Evolutionary conservation across 2,888 invertebrate species (phyloP), one percentile per base, ranked within the genome.

Genomic region (Phaedon cochleariae): DNA sequence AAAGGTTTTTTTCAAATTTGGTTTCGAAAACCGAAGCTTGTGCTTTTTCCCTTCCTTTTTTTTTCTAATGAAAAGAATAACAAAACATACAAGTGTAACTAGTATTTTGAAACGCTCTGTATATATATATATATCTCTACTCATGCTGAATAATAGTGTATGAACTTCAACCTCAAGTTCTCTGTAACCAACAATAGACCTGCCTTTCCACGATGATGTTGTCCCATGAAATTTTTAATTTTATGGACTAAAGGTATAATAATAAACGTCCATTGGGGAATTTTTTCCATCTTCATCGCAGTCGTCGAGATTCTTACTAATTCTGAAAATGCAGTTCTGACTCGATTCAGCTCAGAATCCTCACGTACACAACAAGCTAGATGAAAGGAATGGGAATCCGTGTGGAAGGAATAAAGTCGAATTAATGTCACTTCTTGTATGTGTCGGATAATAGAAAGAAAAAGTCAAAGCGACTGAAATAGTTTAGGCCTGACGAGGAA

Each of bases 331-430:
- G 41, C 41, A 15, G 31, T 34, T 9, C 31, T 34, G 31, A 41
- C 15, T n/a, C 41, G 41, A 4, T 41, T 4, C 41, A 41, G 12
- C 41, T 41, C 15, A 41, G n/a, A 41, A 41, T 41, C 41, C 41
- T 41, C 41, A 41, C 41, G 41, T 41, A 41, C 15, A 15, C 6
- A 41, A 41, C 41, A 15, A 41, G 15, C 41, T 4, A 41, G 41
- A 41, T 41, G 41, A 41, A 41, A 41, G 41, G 15, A 41, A 41
- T 4, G 15, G 41, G 15, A 41, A 41, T 41, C 41, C 15, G n/a
- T 41, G 41, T n/a, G 41, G 41, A 41, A 41, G 41, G 41, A 41
- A 41, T 41, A 41, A 41, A 41, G 41, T 41, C 41, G 41, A 41
- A 41, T 41, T 41, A 41, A 41, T 15, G 41, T 41, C 41, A 41